These are phyloP conservation scores for Gymnocheta viridis DNA, from an alignment of 2,888 invertebrate genomes.

Conservation along the genomic window DNA sequence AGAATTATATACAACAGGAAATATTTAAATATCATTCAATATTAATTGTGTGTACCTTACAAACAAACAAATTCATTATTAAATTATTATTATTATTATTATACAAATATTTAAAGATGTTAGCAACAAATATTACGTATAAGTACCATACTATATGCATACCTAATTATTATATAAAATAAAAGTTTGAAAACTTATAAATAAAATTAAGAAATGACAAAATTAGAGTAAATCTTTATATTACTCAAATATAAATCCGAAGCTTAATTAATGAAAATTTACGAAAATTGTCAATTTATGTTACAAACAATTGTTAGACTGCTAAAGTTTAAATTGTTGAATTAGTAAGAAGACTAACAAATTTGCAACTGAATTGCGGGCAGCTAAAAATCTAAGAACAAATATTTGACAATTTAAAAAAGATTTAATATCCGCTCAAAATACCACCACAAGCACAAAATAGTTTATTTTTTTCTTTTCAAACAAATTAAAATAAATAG, in stretches of 20 bases:
- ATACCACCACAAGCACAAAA: constrained; percentile 50
- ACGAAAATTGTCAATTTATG: constrained; percentile 47
- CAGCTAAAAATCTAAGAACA: constrained; percentile 52
- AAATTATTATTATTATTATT: constrained; percentile 23
- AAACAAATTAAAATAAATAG: constrained; percentile 30
- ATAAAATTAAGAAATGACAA: background rate
- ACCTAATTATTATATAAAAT: constrained; percentile 34
- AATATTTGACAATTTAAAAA: constrained; percentile 45
- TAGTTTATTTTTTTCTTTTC: background rate
- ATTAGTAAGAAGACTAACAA: constrained; percentile 4
- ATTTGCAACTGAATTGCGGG: constrained; percentile 49
- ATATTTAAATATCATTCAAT: constrained; percentile 66
- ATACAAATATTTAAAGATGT: constrained; percentile 44
- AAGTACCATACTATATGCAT: constrained; percentile 70
- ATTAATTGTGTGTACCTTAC: constrained; percentile 70
- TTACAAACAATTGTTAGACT: background rate
- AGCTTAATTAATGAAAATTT: background rate
- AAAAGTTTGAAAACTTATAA: background rate
- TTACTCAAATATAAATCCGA: background rate
- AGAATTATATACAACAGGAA: constrained; percentile 35
- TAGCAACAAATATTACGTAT: constrained; percentile 53
- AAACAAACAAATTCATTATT: constrained; percentile 50
- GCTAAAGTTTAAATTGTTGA: background rate
- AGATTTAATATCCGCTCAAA: constrained; percentile 42
- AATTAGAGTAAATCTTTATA: constrained; percentile 15